These are phyloP conservation scores for Piaya cayana DNA, from an alignment of 2,113 vertebrate species.

Conservation along the genomic window DNA sequence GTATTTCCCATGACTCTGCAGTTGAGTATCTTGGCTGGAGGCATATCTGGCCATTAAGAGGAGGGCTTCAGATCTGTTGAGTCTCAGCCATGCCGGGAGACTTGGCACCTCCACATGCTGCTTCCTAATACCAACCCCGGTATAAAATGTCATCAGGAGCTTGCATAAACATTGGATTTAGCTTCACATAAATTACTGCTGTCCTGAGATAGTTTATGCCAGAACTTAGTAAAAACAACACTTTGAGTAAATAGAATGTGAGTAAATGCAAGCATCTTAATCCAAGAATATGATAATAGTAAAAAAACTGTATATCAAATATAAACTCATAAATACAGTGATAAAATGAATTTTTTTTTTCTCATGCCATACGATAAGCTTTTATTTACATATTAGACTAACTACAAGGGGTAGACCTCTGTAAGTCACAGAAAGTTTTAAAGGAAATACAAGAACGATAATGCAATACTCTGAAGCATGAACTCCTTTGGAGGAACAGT, in stretches of 20 bases:
- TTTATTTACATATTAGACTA: constrained; percentile 44
- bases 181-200: constrained; percentile 84
- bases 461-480: not conserved
- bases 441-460: not conserved
- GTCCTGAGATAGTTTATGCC: constrained; percentile 77
- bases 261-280: constrained; percentile 74
- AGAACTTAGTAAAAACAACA: constrained; percentile 81
- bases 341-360: constrained; percentile 66
- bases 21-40: constrained; percentile 77
- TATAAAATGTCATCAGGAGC: constrained; percentile 85
- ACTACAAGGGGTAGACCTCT: constrained; percentile 23
- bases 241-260: constrained; percentile 79
- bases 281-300: constrained; percentile 72
- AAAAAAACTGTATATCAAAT: constrained; percentile 59
- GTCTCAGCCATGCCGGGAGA: constrained; percentile 75
- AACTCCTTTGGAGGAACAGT: not conserved
- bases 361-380: constrained; percentile 34
- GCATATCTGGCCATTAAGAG: constrained; percentile 78
- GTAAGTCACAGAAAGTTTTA: constrained; percentile 50
- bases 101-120: constrained; percentile 79
- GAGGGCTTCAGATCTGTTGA: constrained; percentile 75
- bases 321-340: constrained; percentile 72
- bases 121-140: constrained; percentile 80
- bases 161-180: constrained; percentile 85
- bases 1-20: constrained; percentile 82